These are phyloP conservation scores for Bufo bufo DNA, from an alignment of 2,113 vertebrate species.

Conservation along the genomic window DNA sequence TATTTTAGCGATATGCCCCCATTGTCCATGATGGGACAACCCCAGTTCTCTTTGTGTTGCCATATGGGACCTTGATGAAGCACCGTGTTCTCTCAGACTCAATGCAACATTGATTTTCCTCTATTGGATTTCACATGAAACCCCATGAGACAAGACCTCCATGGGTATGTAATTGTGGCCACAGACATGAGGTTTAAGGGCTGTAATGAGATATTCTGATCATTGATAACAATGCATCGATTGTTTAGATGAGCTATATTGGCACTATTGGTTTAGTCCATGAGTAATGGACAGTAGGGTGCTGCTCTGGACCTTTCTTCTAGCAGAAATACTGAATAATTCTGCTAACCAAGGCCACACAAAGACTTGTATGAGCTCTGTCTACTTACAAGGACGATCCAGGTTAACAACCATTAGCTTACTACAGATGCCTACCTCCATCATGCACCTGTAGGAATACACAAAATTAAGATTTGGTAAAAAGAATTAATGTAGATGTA, in stretches of 20 bases:
- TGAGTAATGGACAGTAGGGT: background rate
- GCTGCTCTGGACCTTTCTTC: background rate
- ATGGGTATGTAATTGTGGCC: background rate
- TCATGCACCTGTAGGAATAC: background rate
- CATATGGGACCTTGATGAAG: background rate
- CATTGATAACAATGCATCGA: background rate
- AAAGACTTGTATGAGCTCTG: background rate
- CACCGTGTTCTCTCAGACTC: background rate
- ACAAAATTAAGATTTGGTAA: background rate
- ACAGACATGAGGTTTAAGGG: background rate
- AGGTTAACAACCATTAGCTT: background rate
- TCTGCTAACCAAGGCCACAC: background rate
- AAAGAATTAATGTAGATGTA: background rate
- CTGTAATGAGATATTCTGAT: background rate
- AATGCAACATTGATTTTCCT: background rate
- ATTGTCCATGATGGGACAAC: background rate
- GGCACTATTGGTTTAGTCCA: background rate
- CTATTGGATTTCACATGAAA: background rate
- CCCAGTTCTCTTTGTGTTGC: background rate
- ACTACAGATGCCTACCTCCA: background rate
- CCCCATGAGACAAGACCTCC: background rate
- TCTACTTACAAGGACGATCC: conserved; percentile 3
- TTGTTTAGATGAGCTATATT: background rate
- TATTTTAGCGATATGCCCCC: no score
- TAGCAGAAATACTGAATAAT: background rate